phyloP scores from a whole-genome alignment of 35 echinoderm and acorn worm genomes.

The Lytechinus pictus region DNA sequence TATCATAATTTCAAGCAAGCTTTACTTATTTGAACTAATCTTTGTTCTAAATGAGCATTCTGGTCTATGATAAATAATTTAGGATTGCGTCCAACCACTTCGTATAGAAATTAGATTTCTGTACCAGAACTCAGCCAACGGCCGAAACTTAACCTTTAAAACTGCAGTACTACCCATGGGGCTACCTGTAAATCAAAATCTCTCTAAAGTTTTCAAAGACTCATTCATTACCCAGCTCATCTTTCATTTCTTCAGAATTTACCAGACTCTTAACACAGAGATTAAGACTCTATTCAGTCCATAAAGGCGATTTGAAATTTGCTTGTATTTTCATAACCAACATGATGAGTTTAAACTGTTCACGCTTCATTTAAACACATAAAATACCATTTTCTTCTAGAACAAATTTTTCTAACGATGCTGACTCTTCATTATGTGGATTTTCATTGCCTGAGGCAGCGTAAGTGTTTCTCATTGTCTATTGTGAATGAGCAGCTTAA shows the following conservation, averaged over 20 bases:
- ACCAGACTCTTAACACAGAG: not conserved
- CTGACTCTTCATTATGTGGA: not conserved
- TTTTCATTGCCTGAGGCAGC: not conserved
- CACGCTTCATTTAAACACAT: not conserved
- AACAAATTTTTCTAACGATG: not conserved
- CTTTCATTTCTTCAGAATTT: not conserved
- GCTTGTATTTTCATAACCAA: not conserved
- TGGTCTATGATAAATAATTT: no score
- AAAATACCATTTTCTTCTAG: not conserved
- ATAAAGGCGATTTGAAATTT: not conserved
- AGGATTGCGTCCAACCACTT: no score
- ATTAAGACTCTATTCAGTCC: not conserved
- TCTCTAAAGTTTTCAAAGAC: not conserved
- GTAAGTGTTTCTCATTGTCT: not conserved
- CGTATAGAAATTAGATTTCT: no score
- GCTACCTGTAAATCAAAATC: not conserved
- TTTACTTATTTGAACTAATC: no score
- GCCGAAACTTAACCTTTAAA: no score
- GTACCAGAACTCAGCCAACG: no score
- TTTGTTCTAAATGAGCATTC: no score
- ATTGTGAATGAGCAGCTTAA: not conserved
- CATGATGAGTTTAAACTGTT: not conserved
- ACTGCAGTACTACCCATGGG: not conserved
- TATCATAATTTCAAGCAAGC: no score
- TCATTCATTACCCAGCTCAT: not conserved